phyloP scores from a whole-genome alignment of 2,797 vertebrate species.

The Uromys caudimaculatus region DNA sequence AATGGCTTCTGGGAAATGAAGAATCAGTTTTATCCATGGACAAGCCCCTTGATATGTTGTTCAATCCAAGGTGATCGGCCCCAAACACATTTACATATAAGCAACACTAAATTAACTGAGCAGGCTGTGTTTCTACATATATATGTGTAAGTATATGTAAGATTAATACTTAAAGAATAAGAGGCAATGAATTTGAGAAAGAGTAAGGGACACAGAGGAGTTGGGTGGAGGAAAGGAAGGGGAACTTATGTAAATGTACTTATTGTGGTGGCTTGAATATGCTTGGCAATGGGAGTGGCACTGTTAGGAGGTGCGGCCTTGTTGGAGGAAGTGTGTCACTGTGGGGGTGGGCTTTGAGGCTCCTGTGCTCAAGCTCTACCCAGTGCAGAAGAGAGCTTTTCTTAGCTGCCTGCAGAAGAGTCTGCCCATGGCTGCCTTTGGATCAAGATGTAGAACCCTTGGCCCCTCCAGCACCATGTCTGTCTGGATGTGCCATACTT shows the following conservation, averaged over 20 bases:
- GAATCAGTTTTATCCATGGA: neutral
- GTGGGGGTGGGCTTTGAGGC: neutral
- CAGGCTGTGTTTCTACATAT: neutral
- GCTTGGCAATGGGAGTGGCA: neutral
- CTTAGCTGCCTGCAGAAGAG: neutral
- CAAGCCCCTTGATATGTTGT: neutral
- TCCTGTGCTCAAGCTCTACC: neutral
- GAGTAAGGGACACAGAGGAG: neutral
- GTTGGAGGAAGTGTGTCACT: neutral
- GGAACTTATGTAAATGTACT: neutral
- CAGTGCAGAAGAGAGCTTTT: neutral
- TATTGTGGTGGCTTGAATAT: neutral
- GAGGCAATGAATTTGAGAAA: neutral
- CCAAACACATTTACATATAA: neutral
- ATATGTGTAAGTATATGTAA: neutral
- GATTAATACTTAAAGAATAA: neutral
- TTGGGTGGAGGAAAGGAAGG: neutral
- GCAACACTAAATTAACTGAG: neutral
- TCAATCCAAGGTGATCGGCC: neutral
- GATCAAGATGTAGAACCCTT: neutral
- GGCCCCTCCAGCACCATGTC: neutral
- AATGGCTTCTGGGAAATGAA: neutral
- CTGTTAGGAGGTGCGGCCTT: neutral
- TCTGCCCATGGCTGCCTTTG: neutral
- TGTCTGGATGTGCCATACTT: neutral